These are phyloP conservation scores for Anhinga anhinga DNA, from an alignment of 2,113 vertebrate species.

Conservation along the genomic window DNA sequence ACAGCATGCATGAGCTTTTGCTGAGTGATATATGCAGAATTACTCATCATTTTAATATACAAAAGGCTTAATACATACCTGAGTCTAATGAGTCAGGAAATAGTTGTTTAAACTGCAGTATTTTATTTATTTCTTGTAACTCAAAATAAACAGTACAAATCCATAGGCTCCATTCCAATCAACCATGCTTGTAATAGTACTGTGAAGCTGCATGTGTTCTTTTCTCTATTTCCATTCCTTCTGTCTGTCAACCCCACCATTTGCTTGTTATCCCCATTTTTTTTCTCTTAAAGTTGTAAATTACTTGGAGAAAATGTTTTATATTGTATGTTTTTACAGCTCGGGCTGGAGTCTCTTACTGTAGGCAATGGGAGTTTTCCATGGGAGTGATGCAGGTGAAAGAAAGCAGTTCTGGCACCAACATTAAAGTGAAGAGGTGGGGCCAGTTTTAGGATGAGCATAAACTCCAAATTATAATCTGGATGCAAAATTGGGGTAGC, in stretches of 20 bases:
- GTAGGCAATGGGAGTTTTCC: neutral
- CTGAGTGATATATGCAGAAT: neutral
- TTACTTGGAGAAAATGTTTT: neutral
- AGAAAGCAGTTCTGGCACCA: neutral
- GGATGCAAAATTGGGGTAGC: neutral
- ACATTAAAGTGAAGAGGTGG: constrained; percentile 9
- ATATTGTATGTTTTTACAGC: neutral
- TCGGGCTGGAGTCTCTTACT: neutral
- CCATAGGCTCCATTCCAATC: neutral
- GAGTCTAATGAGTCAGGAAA: constrained; percentile 11
- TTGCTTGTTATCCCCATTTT: neutral
- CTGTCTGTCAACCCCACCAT: neutral
- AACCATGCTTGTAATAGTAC: neutral
- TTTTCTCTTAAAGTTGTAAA: neutral
- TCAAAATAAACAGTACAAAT: constrained; percentile 6
- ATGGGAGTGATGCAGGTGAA: neutral
- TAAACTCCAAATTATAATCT: neutral
- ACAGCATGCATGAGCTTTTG: neutral
- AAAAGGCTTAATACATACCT: constrained; percentile 1
- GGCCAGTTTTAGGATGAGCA: neutral
- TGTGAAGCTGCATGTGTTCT: neutral
- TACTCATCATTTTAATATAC: constrained; percentile 15
- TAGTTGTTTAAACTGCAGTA: neutral
- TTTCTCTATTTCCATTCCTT: neutral
- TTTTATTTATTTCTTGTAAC: neutral